These are phyloP conservation scores for Orestias chungarensis DNA, from an alignment of 2,797 vertebrate genomes.

Conservation along the genomic window DNA sequence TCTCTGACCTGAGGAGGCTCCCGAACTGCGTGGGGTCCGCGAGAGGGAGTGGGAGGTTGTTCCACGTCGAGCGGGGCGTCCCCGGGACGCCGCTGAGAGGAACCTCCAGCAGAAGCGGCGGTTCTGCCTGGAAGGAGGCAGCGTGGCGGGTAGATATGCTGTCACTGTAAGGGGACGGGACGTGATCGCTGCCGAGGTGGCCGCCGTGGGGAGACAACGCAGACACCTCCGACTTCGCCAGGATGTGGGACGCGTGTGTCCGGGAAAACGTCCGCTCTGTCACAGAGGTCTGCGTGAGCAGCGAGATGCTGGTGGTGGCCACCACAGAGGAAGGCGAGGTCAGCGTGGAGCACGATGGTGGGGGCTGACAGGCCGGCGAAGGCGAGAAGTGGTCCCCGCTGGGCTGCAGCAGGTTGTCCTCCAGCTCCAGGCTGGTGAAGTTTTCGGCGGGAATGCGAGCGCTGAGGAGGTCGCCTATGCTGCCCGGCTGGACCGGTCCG, in stretches of 20 bases:
- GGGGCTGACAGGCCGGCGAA: conserved; percentile 80
- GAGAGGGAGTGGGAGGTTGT: conserved; percentile 89
- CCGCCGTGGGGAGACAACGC: conserved; percentile 91
- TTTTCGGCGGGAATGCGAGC: conserved; percentile 91
- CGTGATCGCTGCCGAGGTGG: conserved; percentile 96
- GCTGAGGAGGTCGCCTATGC: conserved; percentile 93
- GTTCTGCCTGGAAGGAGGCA: conserved; percentile 89
- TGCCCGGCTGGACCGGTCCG: conserved; percentile 84
- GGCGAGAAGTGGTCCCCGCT: conserved; percentile 88
- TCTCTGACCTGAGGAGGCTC: conserved; percentile 91
- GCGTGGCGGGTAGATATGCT: conserved; percentile 93
- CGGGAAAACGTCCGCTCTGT: conserved; percentile 92
- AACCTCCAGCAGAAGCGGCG: conserved; percentile 93
- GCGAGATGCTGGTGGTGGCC: conserved; percentile 68
- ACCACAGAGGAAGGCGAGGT: conserved; percentile 57
- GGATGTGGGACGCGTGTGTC: conserved; percentile 87
- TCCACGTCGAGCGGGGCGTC: conserved; percentile 91
- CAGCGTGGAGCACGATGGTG: conserved; percentile 71
- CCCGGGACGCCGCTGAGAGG: conserved; percentile 90
- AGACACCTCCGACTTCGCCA: conserved; percentile 90
- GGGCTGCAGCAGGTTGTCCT: conserved; percentile 94
- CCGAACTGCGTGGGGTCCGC: conserved; percentile 92
- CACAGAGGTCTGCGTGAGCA: conserved; percentile 88
- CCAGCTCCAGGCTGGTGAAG: conserved; percentile 95
- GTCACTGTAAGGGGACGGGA: conserved; percentile 95